Conservation (phyloP, 2,888 invertebrate genomes). For the Phaonia tiefii region DNA sequence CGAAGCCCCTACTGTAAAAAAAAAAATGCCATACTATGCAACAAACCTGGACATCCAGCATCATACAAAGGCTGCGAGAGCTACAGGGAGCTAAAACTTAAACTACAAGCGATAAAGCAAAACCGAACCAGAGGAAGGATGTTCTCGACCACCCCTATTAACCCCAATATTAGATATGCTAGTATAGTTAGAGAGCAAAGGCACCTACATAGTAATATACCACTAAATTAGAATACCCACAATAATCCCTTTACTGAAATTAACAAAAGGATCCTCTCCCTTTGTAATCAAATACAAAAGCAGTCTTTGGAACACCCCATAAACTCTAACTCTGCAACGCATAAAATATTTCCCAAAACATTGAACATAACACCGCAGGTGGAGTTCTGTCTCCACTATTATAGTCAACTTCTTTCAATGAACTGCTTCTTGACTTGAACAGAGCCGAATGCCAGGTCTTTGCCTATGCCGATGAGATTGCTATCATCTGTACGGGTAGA, state of each 20-base stretch:
- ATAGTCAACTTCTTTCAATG: too few relatives aligned
- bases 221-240: too few relatives aligned
- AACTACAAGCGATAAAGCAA: not conserved
- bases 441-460: too few relatives aligned
- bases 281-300: not conserved
- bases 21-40: not conserved
- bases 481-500: too few relatives aligned
- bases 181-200: constrained; percentile 10
- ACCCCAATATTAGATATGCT: not conserved
- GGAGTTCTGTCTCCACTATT: too few relatives aligned
- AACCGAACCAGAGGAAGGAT: not conserved
- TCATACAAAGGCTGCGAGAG: too few relatives aligned
- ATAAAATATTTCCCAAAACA: not conserved
- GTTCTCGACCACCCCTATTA: not conserved
- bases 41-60: constrained; percentile 3
- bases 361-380: too few relatives aligned
- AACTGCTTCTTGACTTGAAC: too few relatives aligned
- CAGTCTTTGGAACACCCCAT: not conserved
- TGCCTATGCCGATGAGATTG: too few relatives aligned
- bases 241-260: too few relatives aligned
- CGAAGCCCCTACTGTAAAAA: not conserved
- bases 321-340: not conserved
- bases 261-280: too few relatives aligned
- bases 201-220: too few relatives aligned
- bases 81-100: not conserved